Evolutionary conservation across 2,797 vertebrate species (phyloP).

Genomic region (Eospalax fontanierii): DNA sequence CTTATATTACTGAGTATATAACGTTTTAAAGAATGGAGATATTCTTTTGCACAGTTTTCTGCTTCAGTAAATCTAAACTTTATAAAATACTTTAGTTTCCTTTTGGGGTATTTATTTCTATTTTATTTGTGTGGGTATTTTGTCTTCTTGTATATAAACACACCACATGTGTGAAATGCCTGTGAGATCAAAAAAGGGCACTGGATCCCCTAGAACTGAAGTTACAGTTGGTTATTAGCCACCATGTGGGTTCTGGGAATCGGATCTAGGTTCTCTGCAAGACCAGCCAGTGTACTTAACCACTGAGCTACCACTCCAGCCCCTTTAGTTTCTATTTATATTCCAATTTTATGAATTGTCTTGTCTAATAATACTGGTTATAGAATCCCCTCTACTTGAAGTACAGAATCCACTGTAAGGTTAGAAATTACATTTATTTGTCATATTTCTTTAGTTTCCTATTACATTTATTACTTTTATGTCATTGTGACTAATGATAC

Average conservation of each 20-base stretch:
- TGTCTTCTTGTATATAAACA: too few relatives aligned
- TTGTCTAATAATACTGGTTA: not conserved
- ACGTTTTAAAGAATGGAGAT: not conserved
- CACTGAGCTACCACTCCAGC: too few relatives aligned
- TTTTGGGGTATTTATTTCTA: not conserved
- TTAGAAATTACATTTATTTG: not conserved
- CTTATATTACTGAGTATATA: not conserved
- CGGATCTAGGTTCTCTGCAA: too few relatives aligned
- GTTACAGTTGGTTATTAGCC: not conserved
- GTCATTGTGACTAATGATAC: too few relatives aligned
- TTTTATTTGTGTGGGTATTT: too few relatives aligned
- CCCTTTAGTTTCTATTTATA: not conserved
- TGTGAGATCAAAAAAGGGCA: too few relatives aligned
- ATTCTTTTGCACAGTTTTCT: not conserved
- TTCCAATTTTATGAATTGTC: not conserved
- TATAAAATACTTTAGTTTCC: not conserved
- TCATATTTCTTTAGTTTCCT: not conserved
- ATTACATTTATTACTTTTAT: not conserved
- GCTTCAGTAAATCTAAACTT: not conserved
- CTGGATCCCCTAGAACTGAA: not conserved
- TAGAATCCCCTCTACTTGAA: not conserved
- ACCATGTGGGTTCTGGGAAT: not conserved
- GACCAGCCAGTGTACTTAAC: too few relatives aligned
- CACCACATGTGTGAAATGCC: too few relatives aligned
- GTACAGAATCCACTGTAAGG: not conserved